Evolutionary conservation across 92 coral and sea anemone species (phyloP).

Genomic region (Meandrina meandrites): DNA sequence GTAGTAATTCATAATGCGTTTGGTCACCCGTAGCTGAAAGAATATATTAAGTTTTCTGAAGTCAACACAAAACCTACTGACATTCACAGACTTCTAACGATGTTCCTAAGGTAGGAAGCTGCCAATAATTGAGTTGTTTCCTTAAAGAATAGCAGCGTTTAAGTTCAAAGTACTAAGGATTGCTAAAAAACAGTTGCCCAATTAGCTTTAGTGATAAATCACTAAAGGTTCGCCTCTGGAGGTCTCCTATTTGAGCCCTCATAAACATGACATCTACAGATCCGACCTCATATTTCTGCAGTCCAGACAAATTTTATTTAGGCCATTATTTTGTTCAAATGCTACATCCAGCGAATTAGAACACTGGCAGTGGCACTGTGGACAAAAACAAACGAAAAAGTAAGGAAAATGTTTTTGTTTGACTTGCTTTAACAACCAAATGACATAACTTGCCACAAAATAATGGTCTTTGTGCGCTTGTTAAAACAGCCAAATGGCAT

Average conservation of each 20-base stretch:
- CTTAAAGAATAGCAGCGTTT: neutral
- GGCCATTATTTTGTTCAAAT: neutral
- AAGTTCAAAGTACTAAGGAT: neutral
- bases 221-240: too few relatives aligned
- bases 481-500: neutral
- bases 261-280: neutral
- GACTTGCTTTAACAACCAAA: neutral
- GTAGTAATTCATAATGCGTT: slow-evolving; percentile 66
- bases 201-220: too few relatives aligned
- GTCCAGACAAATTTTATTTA: neutral
- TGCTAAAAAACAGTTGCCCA: too few relatives aligned
- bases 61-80: neutral
- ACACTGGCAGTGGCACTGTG: neutral
- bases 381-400: too few relatives aligned
- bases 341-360: too few relatives aligned
- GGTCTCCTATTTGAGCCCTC: neutral
- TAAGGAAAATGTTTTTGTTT: neutral
- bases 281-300: neutral
- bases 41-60: neutral
- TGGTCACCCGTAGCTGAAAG: slow-evolving; percentile 75
- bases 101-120: neutral
- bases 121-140: too few relatives aligned
- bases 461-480: neutral
- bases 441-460: neutral
- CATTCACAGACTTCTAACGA: neutral